These are phyloP conservation scores for Hipparchia semele DNA, from an alignment of 2,888 invertebrate genomes.

Conservation along the genomic window DNA sequence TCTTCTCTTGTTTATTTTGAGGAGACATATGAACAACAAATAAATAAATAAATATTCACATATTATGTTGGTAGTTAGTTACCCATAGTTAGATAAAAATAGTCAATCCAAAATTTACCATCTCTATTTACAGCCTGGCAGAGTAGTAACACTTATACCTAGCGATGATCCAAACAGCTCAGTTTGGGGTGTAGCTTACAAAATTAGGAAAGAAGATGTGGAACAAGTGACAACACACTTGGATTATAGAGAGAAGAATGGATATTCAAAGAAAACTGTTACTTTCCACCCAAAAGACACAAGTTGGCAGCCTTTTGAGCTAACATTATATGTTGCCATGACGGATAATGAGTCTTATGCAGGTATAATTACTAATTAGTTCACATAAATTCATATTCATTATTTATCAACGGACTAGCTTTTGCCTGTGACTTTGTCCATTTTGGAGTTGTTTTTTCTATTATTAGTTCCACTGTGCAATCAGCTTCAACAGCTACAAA, in stretches of 20 bases:
- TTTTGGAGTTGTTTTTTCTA: no score
- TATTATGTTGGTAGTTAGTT: no score
- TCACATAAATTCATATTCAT: background rate
- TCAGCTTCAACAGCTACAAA: no score
- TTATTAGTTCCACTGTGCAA: no score
- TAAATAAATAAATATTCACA: no score
- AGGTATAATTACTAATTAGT: slow-evolving; percentile 52
- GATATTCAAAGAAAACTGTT: slow-evolving; percentile 89
- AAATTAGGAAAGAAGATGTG: slow-evolving; percentile 88
- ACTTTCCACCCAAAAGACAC: slow-evolving; percentile 86
- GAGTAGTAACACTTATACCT: slow-evolving; percentile 93
- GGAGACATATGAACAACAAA: no score
- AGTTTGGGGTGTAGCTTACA: slow-evolving; percentile 97
- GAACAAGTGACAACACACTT: slow-evolving; percentile 90
- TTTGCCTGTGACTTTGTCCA: no score
- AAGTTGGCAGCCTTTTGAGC: slow-evolving; percentile 83
- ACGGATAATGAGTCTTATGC: slow-evolving; percentile 91
- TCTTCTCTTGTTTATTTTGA: no score
- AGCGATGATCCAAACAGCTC: slow-evolving; percentile 81
- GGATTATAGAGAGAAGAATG: slow-evolving; percentile 96
- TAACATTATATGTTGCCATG: slow-evolving; percentile 92
- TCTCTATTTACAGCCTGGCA: slow-evolving; percentile 86
- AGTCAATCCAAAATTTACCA: background rate
- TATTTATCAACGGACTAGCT: no score
- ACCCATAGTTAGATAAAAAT: no score